Base-by-base conservation (phyloP, 2,888 invertebrate species). In the Tetragonisca angustula region DNA sequence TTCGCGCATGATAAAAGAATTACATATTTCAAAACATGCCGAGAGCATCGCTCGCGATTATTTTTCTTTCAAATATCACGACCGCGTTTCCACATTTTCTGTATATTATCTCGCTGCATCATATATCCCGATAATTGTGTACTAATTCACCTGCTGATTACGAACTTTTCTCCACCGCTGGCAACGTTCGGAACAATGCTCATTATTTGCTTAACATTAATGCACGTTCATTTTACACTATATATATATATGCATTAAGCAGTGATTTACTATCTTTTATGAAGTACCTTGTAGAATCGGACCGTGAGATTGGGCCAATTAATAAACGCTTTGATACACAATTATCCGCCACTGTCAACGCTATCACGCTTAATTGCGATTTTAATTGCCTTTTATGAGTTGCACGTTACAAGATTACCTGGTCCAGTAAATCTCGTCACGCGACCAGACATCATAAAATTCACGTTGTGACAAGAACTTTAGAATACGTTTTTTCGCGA, bases 241-340 rank as follows among this genome's bases (percentile, higher is more conserved):
- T 15, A 50, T 19, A 52, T 15, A 50, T 19, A 52, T 52, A 17
- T 21, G 43, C 15, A 19, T 36, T 32, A n/a, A 36, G 21, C 54
- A 56, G 43, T 64, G 59, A 74, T 74, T 74, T 52, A 80, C 69
- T 50, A 73, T 59, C 50, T 43, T 73, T 50, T n/a, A 61, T 19
- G 24, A 56, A 4, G 32, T 52, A 56, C 70, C 79, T 67, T 52
- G 50, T 36, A 52, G 49, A 79, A 56, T 78, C 65, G 81, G 56
- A 52, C 24, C 49, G 54, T n/a, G 65, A 75, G 82, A 76, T 76
- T 54, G 27, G 73, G 49, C 65, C 73, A 77, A 82, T 83, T 83
- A 74, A 83, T 78, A 49, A 67, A 70, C 65, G 64, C n/a, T 74
- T 73, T 69, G 69, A 70, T 74, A 61, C 24, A 56, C 71, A 70